Conservation (phyloP, 2,797 vertebrate genomes). For the Zalophus californianus region DNA sequence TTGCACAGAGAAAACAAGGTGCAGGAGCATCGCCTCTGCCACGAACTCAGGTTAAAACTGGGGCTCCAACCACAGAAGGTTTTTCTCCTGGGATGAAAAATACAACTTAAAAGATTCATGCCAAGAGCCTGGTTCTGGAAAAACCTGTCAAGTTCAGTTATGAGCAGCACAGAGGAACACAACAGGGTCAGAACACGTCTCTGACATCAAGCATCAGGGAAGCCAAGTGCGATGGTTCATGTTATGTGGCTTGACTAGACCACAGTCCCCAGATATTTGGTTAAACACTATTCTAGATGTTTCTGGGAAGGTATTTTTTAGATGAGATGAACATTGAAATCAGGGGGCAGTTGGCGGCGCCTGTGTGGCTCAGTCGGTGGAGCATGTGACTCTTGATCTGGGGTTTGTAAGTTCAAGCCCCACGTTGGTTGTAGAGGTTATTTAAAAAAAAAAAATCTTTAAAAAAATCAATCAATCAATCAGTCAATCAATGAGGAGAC, state of each 20-base stretch:
- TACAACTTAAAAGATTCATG: not conserved
- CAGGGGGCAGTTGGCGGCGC: not conserved
- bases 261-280: not conserved
- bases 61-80: not conserved
- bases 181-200: not conserved
- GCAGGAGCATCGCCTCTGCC: not conserved
- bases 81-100: constrained; percentile 17
- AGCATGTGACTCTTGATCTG: not conserved
- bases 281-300: not conserved
- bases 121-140: not conserved
- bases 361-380: not conserved
- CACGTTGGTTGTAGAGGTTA: not conserved
- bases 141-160: not conserved
- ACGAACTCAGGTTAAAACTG: not conserved
- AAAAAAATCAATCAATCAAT: not conserved
- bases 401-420: not conserved
- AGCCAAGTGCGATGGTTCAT: not conserved
- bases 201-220: not conserved
- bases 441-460: not conserved
- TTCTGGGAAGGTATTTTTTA: not conserved
- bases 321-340: not conserved
- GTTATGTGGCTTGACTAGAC: not conserved
- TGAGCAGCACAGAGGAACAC: not conserved
- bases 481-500: not conserved
- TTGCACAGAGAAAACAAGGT: not conserved